These are phyloP conservation scores for Tenthredo mesomela DNA, from an alignment of 2,888 invertebrate genomes.

Conservation along the genomic window DNA sequence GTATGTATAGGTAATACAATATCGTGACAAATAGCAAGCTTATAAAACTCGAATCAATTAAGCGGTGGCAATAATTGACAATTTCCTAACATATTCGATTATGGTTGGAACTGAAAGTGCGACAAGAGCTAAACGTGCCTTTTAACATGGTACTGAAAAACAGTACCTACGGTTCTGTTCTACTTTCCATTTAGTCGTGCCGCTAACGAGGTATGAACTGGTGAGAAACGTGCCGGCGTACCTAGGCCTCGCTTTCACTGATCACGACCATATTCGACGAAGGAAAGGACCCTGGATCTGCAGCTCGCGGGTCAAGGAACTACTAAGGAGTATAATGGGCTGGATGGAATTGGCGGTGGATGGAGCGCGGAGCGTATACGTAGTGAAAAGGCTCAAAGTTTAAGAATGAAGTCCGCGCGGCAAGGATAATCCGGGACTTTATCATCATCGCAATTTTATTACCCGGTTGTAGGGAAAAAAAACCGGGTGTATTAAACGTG, in stretches of 20 bases:
- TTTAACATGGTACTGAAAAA: slow-evolving; percentile 20
- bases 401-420: not conserved
- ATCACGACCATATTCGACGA: slow-evolving; percentile 47
- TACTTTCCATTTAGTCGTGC: slow-evolving; percentile 40
- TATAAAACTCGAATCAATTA: not conserved
- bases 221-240: slow-evolving; percentile 41
- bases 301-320: slow-evolving; percentile 34
- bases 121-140: not conserved
- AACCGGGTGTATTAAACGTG: slow-evolving; percentile 46
- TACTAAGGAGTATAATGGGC: slow-evolving; percentile 24
- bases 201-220: slow-evolving; percentile 37
- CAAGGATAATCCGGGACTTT: slow-evolving; percentile 44
- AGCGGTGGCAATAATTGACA: not conserved
- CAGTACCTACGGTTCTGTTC: slow-evolving; percentile 9
- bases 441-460: slow-evolving; percentile 42
- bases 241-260: slow-evolving; percentile 42
- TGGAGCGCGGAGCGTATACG: not conserved
- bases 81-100: not conserved
- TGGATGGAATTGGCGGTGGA: slow-evolving; percentile 4
- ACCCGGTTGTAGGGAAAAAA: not conserved
- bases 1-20: not conserved
- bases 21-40: not conserved
- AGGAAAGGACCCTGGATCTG: slow-evolving; percentile 14
- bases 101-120: not conserved
- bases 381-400: not conserved